Percentiles rank a stretch among this genome's conserved stretches.
phyloP scores from a whole-genome alignment of 2,797 vertebrate species.

The Eutrigla gurnardus region DNA sequence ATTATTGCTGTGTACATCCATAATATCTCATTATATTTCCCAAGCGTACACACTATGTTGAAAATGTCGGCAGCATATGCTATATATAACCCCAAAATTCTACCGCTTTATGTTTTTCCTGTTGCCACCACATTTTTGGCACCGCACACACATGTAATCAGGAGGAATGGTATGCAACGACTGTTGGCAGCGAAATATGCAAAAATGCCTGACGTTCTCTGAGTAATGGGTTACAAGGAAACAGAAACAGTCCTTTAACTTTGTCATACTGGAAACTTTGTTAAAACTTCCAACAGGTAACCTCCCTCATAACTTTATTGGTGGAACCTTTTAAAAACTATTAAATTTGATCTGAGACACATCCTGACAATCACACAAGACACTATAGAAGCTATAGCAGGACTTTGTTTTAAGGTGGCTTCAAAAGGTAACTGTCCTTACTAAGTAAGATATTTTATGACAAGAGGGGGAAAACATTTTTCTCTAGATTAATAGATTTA shows the following conservation, averaged over 20 bases:
- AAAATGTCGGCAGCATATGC: slow-evolving; percentile 9
- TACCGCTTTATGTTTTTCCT: slow-evolving; percentile 26
- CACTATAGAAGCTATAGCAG: no score
- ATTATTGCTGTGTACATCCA: slow-evolving; percentile 13
- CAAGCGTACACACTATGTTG: not conserved
- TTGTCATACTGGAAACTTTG: not conserved
- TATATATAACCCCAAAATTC: slow-evolving; percentile 21
- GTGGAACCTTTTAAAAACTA: no score
- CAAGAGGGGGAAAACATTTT: not conserved
- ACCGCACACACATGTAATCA: slow-evolving; percentile 33
- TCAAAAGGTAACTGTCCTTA: not conserved
- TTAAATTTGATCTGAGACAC: no score
- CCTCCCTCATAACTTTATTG: not conserved
- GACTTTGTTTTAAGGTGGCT: no score
- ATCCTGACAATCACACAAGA: no score
- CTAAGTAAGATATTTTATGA: not conserved
- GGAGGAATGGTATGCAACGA: slow-evolving; percentile 14
- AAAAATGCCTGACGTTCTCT: not conserved
- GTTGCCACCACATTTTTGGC: slow-evolving; percentile 30
- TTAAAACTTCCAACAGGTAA: not conserved
- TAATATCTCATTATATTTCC: slow-evolving; percentile 13
- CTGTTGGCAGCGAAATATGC: slow-evolving; percentile 16
- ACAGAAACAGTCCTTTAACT: not conserved
- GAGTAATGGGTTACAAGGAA: not conserved
- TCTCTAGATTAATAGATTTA: not conserved